Base-by-base conservation (phyloP, 2,797 vertebrate species). In the Helicolenus hilgendorfi region DNA sequence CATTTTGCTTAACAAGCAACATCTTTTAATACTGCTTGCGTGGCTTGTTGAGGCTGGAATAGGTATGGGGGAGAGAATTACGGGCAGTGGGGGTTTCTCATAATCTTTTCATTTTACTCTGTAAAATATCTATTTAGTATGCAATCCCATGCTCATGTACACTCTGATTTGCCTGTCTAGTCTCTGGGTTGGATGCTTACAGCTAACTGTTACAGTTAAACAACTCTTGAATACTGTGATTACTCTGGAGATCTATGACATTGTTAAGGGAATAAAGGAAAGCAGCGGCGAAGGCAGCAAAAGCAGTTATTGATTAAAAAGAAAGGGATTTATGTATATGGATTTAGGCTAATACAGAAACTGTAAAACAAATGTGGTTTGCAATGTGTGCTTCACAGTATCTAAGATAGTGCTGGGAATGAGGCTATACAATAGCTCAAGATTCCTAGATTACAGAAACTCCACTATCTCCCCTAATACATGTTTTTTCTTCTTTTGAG, bases 371-470 rank as follows among this genome's bases (percentile, higher is more conserved):
- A 68, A 78, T 41, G 8, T 26, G 24, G 2, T 29, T 83, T 72
- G 8, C 38, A 7, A 7, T 59, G 20, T 59, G 55, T 68, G 22
- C 36, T 59, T 84, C 26, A 72, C 4, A 36, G 11, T 31, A 45
- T 64, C 20, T 33, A 31, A 53, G 49, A 70, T 65, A 9, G 0
- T 9, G 3, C 59, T 62, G 10, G 10, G 22, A 75, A 60, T 20
- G 4, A 59, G 29, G 53, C 18, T 11, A 27, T 33, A 80, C 11
- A 64, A 14, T 36, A 49, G 4, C 22, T 14, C 45, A 5, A 56
- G 63, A 74, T 76, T 59, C 59, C 77, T 79, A 27, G 79, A 79
- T 53, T 87, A 62, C 36, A 67, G 62, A 26, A 26, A 79, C 22
- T 81, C 3, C 0, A 81, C 38, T 68, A 67, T 75, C 35, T 62